Percentiles rank a stretch among this genome's conserved stretches.
These are phyloP conservation scores for Enoplosus armatus DNA, from an alignment of 2,797 vertebrate genomes.

Conservation along the genomic window DNA sequence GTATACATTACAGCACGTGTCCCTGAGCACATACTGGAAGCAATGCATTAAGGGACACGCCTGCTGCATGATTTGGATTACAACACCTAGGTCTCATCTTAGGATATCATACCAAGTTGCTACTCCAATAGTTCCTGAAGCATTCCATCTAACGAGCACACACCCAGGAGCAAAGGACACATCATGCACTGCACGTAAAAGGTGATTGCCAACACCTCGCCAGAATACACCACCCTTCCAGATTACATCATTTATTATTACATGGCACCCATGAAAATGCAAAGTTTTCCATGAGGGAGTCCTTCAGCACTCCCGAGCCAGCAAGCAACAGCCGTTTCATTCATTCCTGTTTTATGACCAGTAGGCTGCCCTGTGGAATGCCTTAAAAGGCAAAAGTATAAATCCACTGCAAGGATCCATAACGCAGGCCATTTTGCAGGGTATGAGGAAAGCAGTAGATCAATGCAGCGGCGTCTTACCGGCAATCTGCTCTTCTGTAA, in stretches of 20 bases:
- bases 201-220: constrained; percentile 24
- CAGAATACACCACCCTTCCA: constrained; percentile 42
- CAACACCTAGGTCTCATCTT: constrained; percentile 12
- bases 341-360: constrained; percentile 80
- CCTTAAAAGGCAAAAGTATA: constrained; percentile 88
- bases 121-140: constrained; percentile 20
- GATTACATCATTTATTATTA: constrained; percentile 80
- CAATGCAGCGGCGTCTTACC: constrained; percentile 88
- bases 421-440: constrained; percentile 64
- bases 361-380: constrained; percentile 68
- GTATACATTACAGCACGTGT: background rate
- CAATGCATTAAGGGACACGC: background rate
- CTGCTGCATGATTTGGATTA: constrained; percentile 12
- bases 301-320: constrained; percentile 54
- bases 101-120: background rate
- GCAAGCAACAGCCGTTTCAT: constrained; percentile 74
- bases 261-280: constrained; percentile 72
- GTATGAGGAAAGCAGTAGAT: constrained; percentile 56
- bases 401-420: constrained; percentile 82
- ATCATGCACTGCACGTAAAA: constrained; percentile 21
- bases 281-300: constrained; percentile 75
- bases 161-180: constrained; percentile 70
- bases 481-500: constrained; percentile 99
- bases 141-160: constrained; percentile 51
- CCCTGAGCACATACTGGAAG: background rate